Base-by-base conservation (phyloP, 2,113 vertebrate genomes). In the Salvelinus fontinalis region DNA sequence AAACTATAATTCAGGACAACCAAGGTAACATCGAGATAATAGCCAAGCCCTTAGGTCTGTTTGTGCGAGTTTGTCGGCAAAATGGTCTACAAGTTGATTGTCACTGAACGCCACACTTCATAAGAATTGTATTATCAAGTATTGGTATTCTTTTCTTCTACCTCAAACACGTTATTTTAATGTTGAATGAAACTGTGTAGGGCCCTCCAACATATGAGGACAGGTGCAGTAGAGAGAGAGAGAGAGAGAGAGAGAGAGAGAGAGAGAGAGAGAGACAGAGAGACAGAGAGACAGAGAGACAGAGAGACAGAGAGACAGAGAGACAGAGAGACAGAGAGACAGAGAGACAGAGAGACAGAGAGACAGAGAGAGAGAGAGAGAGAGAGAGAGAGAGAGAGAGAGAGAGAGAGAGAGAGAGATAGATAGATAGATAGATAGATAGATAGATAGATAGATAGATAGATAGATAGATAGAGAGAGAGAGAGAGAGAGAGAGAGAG, bases 21-120 rank as follows among this genome's bases (percentile, higher is more conserved):
- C 86, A 74, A 84, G 79, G 80, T 84, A 86, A 89, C 83, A 66
- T 65, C 62, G 14, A 67, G 4, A 81, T 81, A 83, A 87, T 84
- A 76, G 67, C 44, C 29, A 7, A 79, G 76, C 67, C 76, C 59
- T 81, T 39, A 8, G 24, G 78, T 73, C 78, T 83, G 80, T 88
- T 84, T 85, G 83, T 82, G 81, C 84, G 81, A 79, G 65, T 54
- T 78, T 90, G 85, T 88, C 82, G 82, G 85, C 75, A 75, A 70
- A 75, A 74, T 60, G 79, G 81, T 80, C 72, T 75, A 27, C 76
- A 73, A 68, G 8, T 59, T 62, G 48, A 70, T 70, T 66, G 54
- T 76, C 51, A 44, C 66, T 76, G 26, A 75, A 44, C 65, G 67
- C 84, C 76, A 60, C 70, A 65, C 70, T 84, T 74, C 67, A 84